These are phyloP conservation scores for Myotis findleyi DNA, from an alignment of 2,797 vertebrate species.

Conservation along the genomic window DNA sequence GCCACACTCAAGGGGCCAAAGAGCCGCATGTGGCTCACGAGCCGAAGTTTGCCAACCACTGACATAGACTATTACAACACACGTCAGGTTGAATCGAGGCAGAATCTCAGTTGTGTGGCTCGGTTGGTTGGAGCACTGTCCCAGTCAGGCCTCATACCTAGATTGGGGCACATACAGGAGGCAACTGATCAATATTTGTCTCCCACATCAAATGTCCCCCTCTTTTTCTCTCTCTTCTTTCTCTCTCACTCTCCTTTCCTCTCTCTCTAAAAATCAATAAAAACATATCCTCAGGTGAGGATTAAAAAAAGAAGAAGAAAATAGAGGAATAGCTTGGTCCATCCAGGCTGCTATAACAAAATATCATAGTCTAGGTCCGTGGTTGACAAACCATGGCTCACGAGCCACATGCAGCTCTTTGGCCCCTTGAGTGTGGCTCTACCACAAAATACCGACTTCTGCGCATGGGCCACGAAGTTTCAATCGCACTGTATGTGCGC, in stretches of 20 bases:
- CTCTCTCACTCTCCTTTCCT: no score
- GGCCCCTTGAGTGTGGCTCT: no score
- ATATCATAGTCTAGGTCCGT: no score
- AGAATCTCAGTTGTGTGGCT: neutral
- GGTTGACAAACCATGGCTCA: no score
- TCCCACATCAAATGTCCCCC: neutral
- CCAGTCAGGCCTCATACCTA: neutral
- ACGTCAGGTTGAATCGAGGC: neutral
- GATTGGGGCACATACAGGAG: neutral
- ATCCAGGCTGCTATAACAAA: neutral
- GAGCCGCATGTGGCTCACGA: no score
- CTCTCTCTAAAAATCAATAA: neutral
- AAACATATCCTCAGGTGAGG: neutral
- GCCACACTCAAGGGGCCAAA: no score
- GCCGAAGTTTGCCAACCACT: no score
- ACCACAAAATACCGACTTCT: no score
- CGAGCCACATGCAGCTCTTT: no score
- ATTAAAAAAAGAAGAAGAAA: neutral
- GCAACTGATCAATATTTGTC: neutral
- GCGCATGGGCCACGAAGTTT: no score
- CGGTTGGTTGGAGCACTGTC: neutral
- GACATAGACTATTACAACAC: neutral
- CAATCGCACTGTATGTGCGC: no score
- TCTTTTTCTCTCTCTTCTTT: no score
- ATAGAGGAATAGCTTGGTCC: neutral